These are phyloP conservation scores for Telmatherina bonti DNA, from an alignment of 2,797 vertebrate genomes.

Conservation along the genomic window DNA sequence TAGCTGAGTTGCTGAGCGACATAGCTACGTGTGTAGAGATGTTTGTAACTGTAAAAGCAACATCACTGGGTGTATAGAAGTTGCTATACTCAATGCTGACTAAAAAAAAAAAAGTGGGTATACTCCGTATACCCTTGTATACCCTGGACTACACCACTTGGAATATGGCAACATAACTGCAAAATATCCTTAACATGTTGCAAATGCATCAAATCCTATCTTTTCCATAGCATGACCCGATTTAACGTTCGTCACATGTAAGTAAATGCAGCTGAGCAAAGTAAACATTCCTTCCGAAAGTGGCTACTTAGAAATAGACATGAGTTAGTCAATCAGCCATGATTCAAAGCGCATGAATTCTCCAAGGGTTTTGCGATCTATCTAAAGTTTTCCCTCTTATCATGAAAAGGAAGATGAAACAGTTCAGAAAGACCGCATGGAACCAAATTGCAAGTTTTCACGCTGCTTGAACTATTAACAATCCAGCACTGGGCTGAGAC, in stretches of 20 bases:
- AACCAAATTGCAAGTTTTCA: neutral
- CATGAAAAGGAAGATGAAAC: constrained; percentile 10
- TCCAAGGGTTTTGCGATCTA: neutral
- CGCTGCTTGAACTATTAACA: neutral
- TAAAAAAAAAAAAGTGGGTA: too few species aligned
- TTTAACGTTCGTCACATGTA: constrained; percentile 6
- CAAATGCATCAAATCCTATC: neutral
- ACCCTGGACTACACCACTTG: too few species aligned
- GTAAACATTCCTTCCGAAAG: neutral
- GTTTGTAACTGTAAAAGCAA: too few species aligned
- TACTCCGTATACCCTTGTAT: too few species aligned
- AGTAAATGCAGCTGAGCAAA: neutral
- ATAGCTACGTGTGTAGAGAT: too few species aligned
- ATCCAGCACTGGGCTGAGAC: neutral
- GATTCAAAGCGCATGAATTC: constrained; percentile 20
- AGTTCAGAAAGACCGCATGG: neutral
- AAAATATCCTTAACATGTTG: neutral
- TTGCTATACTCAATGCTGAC: too few species aligned
- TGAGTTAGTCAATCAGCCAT: neutral
- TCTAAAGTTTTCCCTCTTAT: constrained; percentile 7
- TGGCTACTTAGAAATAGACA: neutral
- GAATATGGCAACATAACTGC: neutral
- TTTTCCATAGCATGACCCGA: neutral
- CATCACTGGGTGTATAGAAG: too few species aligned
- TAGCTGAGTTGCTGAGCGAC: too few species aligned